Evolutionary conservation across 2,888 invertebrate species (phyloP).

Genomic region (Amiota mariae): DNA sequence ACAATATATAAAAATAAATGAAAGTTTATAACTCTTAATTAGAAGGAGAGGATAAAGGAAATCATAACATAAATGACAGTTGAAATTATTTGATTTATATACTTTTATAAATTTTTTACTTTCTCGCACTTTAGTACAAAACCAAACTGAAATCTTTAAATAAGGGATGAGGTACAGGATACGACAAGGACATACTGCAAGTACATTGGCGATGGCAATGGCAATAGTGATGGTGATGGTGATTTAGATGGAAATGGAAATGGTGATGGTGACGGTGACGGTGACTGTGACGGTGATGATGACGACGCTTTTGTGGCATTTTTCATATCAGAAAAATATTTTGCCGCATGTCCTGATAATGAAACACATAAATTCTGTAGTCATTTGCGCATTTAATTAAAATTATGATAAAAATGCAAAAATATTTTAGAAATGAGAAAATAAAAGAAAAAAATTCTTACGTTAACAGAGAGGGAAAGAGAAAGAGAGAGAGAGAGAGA

Average conservation of each 20-base stretch:
- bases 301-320: background rate
- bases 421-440: conserved; percentile 52
- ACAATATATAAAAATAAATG: conserved; percentile 32
- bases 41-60: conserved; percentile 18
- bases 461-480: no score
- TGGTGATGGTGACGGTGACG: background rate
- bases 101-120: background rate
- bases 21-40: conserved; percentile 51
- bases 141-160: background rate
- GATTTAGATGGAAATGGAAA: background rate
- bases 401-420: conserved; percentile 62
- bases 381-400: conserved; percentile 63
- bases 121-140: no score
- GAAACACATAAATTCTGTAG: conserved; percentile 55
- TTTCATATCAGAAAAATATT: conserved; percentile 16
- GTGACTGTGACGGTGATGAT: conserved; percentile 1
- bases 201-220: background rate
- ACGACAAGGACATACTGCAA: background rate
- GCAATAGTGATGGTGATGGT: background rate
- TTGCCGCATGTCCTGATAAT: conserved; percentile 14
- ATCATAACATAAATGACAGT: conserved; percentile 17
- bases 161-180: background rate
- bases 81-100: conserved; percentile 33
- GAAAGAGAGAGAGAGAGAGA: no score
- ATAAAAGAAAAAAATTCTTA: conserved; percentile 33